These are phyloP conservation scores for Nomada flava DNA, from an alignment of 2,888 invertebrate genomes.

Conservation along the genomic window DNA sequence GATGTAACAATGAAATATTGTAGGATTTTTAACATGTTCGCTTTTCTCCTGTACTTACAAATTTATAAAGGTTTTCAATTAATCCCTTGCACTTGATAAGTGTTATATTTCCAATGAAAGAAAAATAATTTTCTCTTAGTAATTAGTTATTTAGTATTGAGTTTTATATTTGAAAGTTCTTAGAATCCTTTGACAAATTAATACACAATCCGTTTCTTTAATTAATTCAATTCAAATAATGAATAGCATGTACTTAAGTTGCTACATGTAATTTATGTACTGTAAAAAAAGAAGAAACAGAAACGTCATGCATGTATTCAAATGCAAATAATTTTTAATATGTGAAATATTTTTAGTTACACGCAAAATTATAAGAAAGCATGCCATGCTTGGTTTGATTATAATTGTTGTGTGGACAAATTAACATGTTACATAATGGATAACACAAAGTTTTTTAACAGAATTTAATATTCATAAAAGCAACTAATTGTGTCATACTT, in stretches of 20 bases:
- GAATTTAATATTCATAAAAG: conserved; percentile 10
- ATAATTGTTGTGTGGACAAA: conserved; percentile 14
- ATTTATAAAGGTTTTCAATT: conserved; percentile 11
- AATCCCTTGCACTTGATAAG: conserved; percentile 21
- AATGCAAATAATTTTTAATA: background rate
- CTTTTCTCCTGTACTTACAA: conserved; percentile 34
- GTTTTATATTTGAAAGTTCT: background rate
- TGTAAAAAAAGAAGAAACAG: conserved; percentile 4
- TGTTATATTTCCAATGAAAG: conserved; percentile 14
- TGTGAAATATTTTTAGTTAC: background rate
- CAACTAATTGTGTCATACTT: conserved; percentile 26
- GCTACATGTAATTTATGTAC: background rate
- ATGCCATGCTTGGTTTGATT: background rate
- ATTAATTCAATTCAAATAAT: background rate
- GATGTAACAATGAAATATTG: conserved; percentile 20
- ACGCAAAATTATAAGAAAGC: conserved; percentile 12
- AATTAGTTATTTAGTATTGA: background rate
- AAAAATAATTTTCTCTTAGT: background rate
- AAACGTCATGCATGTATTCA: background rate
- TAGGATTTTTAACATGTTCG: conserved; percentile 45
- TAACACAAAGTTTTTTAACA: background rate
- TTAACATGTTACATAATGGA: conserved; percentile 17
- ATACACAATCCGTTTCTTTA: background rate
- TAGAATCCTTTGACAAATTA: background rate
- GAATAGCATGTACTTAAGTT: background rate